Percentiles rank a stretch among this genome's conserved stretches.
Evolutionary conservation across 2,888 invertebrate species (phyloP).

Genomic region (Sipha maydis): DNA sequence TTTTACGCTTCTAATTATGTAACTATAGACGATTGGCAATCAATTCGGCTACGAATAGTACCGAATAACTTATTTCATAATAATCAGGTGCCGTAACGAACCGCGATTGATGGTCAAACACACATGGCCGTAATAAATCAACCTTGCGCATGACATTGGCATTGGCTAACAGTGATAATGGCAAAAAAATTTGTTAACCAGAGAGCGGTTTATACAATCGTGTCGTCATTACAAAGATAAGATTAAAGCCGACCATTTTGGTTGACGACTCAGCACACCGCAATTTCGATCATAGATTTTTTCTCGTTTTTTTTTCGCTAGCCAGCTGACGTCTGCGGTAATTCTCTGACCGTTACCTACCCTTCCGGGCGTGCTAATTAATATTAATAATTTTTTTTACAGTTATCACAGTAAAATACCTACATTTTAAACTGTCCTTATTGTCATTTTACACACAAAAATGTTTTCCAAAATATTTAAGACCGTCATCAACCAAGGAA

Average conservation of each 20-base stretch:
- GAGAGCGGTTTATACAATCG: not conserved
- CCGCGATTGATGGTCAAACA: no score
- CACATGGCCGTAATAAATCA: no score
- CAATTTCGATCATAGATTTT: not conserved
- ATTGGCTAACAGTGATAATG: no score
- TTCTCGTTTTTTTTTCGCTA: not conserved
- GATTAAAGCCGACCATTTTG: not conserved
- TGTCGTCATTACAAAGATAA: not conserved
- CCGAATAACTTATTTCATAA: no score
- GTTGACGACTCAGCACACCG: not conserved
- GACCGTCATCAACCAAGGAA: conserved; percentile 37
- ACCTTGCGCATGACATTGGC: no score
- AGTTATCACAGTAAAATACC: not conserved
- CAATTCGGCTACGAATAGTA: no score
- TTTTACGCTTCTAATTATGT: no score
- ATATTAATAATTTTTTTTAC: not conserved
- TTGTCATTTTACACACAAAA: not conserved
- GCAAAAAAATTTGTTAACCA: not conserved
- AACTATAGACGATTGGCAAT: no score
- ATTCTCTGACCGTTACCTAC: not conserved
- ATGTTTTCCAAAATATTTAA: conserved; percentile 59
- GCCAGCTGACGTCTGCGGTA: not conserved
- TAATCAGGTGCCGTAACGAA: no score
- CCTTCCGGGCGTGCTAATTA: not conserved
- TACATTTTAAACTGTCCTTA: not conserved